Percentiles rank a stretch among this genome's conserved stretches.
These are phyloP conservation scores for Dasysyrphus tricinctus DNA, from an alignment of 2,888 invertebrate genomes.

Conservation along the genomic window DNA sequence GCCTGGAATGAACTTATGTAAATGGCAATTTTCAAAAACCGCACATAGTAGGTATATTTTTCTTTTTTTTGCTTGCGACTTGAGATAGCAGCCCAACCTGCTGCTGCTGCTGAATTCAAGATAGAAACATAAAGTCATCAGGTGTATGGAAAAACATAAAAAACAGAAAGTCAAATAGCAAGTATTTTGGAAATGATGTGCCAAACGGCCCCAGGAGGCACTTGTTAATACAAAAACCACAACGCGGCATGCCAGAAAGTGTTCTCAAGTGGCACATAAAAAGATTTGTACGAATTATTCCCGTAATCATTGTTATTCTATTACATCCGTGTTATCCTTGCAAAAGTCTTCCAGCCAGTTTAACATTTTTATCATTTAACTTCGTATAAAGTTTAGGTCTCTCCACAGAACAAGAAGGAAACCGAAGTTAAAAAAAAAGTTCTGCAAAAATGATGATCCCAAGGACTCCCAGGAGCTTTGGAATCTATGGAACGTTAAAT, in stretches of 20 bases:
- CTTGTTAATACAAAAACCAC: constrained; percentile 13
- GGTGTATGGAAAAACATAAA: constrained; percentile 40
- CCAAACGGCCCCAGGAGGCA: constrained; percentile 39
- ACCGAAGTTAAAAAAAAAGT: constrained; percentile 25
- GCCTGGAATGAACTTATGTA: constrained; percentile 24
- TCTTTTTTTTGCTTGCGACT: neutral
- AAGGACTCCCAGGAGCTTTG: constrained; percentile 29
- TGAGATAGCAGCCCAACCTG: neutral
- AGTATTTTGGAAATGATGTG: constrained; percentile 54
- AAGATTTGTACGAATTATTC: constrained; percentile 73
- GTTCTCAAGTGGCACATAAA: constrained; percentile 63
- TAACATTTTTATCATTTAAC: constrained; percentile 66
- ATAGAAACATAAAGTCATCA: constrained; percentile 1
- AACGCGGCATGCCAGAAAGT: constrained; percentile 43
- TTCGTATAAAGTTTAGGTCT: constrained; percentile 34
- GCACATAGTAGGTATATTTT: constrained; percentile 35
- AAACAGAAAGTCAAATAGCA: constrained; percentile 48
- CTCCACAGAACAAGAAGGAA: neutral
- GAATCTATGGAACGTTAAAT: constrained; percentile 44
- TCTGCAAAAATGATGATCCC: constrained; percentile 37
- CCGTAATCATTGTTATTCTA: constrained; percentile 72
- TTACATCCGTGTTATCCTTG: constrained; percentile 66
- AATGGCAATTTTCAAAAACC: constrained; percentile 55
- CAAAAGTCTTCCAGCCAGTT: constrained; percentile 51
- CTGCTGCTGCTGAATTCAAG: neutral